These are phyloP conservation scores for Dicranocentrus wangi DNA, from an alignment of 2,888 invertebrate species.

Conservation along the genomic window DNA sequence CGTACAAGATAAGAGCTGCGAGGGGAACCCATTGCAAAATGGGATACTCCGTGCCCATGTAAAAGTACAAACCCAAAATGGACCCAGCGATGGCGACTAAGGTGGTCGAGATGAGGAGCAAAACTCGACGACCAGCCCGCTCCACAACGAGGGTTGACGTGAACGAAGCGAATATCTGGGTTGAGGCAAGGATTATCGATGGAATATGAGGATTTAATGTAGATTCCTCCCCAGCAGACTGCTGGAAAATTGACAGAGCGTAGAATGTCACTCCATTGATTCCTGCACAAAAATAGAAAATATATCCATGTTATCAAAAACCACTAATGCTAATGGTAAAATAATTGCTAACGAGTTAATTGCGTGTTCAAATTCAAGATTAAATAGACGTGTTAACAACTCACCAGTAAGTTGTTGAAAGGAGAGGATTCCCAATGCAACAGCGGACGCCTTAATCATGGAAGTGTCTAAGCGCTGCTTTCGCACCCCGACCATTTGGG, in stretches of 20 bases:
- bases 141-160: constrained; percentile 68
- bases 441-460: constrained; percentile 66
- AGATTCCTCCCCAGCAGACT: constrained; percentile 45
- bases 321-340: too few relatives aligned
- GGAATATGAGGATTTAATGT: constrained; percentile 60
- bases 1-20: constrained; percentile 61
- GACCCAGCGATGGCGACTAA: constrained; percentile 51
- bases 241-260: constrained; percentile 67
- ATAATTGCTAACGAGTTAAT: too few relatives aligned
- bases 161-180: constrained; percentile 68
- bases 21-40: constrained; percentile 65
- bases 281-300: constrained; percentile 47
- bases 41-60: constrained; percentile 46
- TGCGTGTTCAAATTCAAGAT: too few relatives aligned
- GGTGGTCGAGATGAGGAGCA: constrained; percentile 59
- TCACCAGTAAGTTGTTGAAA: constrained; percentile 70
- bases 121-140: constrained; percentile 64
- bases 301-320: neutral
- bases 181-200: constrained; percentile 65
- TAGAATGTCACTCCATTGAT: constrained; percentile 71
- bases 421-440: constrained; percentile 68
- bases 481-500: constrained; percentile 19
- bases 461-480: constrained; percentile 36
- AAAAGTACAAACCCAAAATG: constrained; percentile 64
- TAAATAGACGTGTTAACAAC: too few relatives aligned